Evolutionary conservation across 1,140 invertebrate species (phyloP).

Genomic region (Gonatopus flavifemur): DNA sequence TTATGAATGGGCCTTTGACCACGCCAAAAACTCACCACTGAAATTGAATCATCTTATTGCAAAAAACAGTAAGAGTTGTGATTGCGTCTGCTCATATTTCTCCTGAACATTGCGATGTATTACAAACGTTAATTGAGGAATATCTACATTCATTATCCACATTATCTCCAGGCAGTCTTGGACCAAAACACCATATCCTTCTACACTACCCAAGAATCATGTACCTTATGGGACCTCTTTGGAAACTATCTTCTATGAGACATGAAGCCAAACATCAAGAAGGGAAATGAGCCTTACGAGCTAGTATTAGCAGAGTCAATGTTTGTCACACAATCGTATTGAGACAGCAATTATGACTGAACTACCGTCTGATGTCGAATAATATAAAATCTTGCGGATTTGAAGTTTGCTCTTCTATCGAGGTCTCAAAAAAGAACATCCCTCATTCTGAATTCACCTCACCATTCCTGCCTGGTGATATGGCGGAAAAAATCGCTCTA

Average conservation of each 20-base stretch:
- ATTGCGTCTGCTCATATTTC: background rate
- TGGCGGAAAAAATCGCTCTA: too few species aligned
- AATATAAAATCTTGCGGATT: too few species aligned
- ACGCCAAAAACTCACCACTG: constrained; percentile 1
- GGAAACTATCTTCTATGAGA: background rate
- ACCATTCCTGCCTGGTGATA: too few species aligned
- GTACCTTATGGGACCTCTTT: background rate
- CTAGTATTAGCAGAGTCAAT: background rate
- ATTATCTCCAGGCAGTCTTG: background rate
- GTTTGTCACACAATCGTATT: background rate
- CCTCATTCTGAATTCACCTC: too few species aligned
- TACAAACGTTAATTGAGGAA: background rate
- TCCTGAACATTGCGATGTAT: background rate
- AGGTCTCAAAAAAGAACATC: too few species aligned
- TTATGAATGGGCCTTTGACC: constrained; percentile 2
- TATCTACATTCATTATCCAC: background rate
- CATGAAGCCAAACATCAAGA: too few species aligned
- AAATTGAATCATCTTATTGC: constrained; percentile 1
- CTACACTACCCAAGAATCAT: background rate
- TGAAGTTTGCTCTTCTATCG: too few species aligned
- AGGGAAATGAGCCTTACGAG: background rate
- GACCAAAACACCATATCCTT: background rate
- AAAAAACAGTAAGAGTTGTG: background rate
- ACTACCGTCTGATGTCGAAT: background rate
- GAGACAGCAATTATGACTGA: background rate